A percentile compares a stretch with the other conserved stretches of the same genome.
Evolutionary conservation across 2,888 invertebrate species (phyloP).

Genomic region (Stegana nigrithorax): DNA sequence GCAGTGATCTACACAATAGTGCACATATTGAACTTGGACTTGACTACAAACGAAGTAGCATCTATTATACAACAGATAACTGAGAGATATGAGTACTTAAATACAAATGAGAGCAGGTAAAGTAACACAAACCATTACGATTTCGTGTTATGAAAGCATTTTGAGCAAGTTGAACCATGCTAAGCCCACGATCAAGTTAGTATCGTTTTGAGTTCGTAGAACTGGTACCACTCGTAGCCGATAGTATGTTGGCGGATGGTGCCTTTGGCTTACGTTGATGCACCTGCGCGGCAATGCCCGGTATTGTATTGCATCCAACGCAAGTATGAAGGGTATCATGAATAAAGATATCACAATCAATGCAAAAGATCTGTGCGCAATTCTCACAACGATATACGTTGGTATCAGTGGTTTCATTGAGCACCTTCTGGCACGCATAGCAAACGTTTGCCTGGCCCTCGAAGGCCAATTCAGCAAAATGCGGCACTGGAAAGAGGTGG

Average conservation of each 20-base stretch:
- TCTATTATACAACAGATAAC: too few relatives aligned
- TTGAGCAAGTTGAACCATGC: too few relatives aligned
- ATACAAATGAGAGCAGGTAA: too few relatives aligned
- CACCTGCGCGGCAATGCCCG: constrained; percentile 58
- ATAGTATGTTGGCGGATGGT: constrained; percentile 25
- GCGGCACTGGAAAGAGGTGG: constrained; percentile 93
- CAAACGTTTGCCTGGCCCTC: constrained; percentile 74
- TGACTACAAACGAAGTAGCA: neutral
- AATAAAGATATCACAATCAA: constrained; percentile 95
- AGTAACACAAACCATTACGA: too few relatives aligned
- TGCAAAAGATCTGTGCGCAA: constrained; percentile 86
- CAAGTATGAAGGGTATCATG: constrained; percentile 95
- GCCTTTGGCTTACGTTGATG: constrained; percentile 57
- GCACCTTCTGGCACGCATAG: constrained; percentile 81
- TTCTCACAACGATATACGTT: constrained; percentile 85
- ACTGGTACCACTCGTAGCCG: neutral
- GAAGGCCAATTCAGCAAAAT: constrained; percentile 80
- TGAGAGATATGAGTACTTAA: too few relatives aligned
- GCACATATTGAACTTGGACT: constrained; percentile 8
- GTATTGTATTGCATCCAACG: constrained; percentile 90
- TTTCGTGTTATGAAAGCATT: too few relatives aligned
- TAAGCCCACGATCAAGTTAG: too few relatives aligned
- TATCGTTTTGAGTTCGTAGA: too few relatives aligned
- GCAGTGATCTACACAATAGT: too few relatives aligned
- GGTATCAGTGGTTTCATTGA: constrained; percentile 75